Base-by-base conservation (phyloP, 2,797 vertebrate species). In the Pangasius macronema region DNA sequence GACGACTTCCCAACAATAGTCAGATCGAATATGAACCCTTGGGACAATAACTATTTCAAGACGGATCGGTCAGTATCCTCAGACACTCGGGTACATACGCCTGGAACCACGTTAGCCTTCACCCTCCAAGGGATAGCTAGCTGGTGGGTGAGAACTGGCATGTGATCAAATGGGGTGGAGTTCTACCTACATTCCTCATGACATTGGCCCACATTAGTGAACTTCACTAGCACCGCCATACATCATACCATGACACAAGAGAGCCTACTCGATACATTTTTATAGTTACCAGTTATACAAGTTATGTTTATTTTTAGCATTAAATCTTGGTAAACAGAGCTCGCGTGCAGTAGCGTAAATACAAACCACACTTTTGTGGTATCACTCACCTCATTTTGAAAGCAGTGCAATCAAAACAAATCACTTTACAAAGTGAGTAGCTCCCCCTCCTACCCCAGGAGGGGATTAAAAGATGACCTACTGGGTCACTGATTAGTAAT, bases 401-500 rank as follows among this genome's bases (percentile, higher is more conserved):
- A 55, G 84, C 86, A 81, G 85, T 75, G 85, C 86, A 92, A 93
- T 93, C 73, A 86, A 90, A 93, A 89, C 49, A 91, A 88, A 63
- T 85, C 72, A 67, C 84, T 85, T 87, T 82, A 67, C 57, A 46
- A 84, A 65, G 59, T 0, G 11, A 70, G 51, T 39, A 65, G 72
- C 83, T 91, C 67, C 55, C 81, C 87, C 89, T 92, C 42, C 63
- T 81, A 67, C 70, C 85, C 51, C 42, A 22, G 42, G 75, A 49
- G 85, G 88, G 72, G 61, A 89, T 86, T 68, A 89, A 90, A 91
- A 88, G 16, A 84, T 81, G 39, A 86, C 87, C 53, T 73, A 76
- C 91, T 91, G 90, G 75, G 90, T 53, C 83, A 76, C 75, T 91
- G 89, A 94, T 93, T 90, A 91, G 84, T 86, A 75, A 89, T 51